phyloP scores from a whole-genome alignment of 2,888 invertebrate genomes.

The Neoscelio sp. region DNA sequence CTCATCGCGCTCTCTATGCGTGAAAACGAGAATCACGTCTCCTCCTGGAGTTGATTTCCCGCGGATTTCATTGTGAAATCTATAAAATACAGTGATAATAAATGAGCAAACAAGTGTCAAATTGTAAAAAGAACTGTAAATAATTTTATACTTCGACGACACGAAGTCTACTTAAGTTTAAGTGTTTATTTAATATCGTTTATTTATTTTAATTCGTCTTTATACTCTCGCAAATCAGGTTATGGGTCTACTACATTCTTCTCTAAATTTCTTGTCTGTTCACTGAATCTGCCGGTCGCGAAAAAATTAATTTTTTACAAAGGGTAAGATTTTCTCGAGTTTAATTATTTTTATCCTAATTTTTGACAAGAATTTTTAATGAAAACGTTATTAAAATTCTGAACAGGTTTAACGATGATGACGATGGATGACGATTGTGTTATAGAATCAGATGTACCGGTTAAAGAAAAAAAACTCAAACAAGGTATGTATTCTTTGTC shows the following conservation, averaged over 20 bases:
- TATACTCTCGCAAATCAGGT: background rate
- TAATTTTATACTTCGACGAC: background rate
- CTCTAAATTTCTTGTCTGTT: background rate
- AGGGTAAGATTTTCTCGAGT: too few relatives aligned
- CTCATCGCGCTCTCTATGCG: background rate
- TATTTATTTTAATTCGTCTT: constrained; percentile 3
- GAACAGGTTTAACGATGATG: too few relatives aligned
- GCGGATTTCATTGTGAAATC: constrained; percentile 63
- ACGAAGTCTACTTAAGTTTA: background rate
- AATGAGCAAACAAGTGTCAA: constrained; percentile 9
- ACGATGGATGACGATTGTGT: constrained; percentile 74
- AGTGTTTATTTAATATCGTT: constrained; percentile 1
- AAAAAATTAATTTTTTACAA: background rate
- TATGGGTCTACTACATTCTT: background rate
- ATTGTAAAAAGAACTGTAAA: background rate
- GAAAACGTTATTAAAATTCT: too few relatives aligned
- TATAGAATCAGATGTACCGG: constrained; percentile 67
- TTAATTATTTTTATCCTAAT: background rate
- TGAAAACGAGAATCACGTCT: background rate
- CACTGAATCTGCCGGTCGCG: background rate
- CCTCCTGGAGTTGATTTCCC: constrained; percentile 61
- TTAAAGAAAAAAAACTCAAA: constrained; percentile 76
- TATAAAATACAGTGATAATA: constrained; percentile 18
- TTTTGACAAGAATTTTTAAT: too few relatives aligned
- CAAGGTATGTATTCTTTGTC: constrained; percentile 77